Base-by-base conservation (phyloP, 2,797 vertebrate genomes). In the Fistularia commersonii region DNA sequence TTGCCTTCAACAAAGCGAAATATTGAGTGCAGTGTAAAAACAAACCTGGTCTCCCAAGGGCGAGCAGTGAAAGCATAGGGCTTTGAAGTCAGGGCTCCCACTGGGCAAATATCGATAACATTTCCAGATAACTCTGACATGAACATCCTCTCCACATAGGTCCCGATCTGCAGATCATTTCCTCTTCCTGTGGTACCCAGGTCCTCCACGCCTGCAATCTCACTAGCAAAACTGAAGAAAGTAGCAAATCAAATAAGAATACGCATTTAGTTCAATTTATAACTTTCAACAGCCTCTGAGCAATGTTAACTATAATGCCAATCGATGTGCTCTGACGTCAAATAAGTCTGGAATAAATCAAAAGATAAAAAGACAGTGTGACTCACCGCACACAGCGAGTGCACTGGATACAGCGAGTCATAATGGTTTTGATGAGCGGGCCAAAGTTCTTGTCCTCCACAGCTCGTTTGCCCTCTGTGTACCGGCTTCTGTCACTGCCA, bases 391-490 rank as follows among this genome's bases (percentile, higher is more conserved):
- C 96, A 37, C 96, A 99, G 35, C 96, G 93, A 36, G 96, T 99
- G 76, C 96, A 99, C 79, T 99, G 96, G 83, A 99, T 99, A 68
- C 96, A 99, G 51, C 96, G 93, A 7, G 96, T 99, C 96, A 99
- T 99, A 74, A 99, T 98, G 40, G 97, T 99, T 86, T 99, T 99
- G 50, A 99, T 91, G 45, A 99, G 89, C 0, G 97, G 97, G 0
- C 97, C 97, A 11, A 99, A 91, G 84, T 99, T 99, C 80, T 99
- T 99, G 83, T 99, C 97, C 77, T 99, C 97, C 69, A 99, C 97
- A 1, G 97, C 97, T 69, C 97, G 88, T 70, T 99, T 99, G 23
- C 82, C 87, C 61, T 99, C 97, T 48, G 90, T 83, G 81, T 98
- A 98, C 42, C 97, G 92, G 77, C 97, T 99, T 69, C 97, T 92